Percentiles rank a stretch among this genome's conserved stretches.
These are phyloP conservation scores for Athrips mouffetella DNA, from an alignment of 2,888 invertebrate genomes.

Conservation along the genomic window DNA sequence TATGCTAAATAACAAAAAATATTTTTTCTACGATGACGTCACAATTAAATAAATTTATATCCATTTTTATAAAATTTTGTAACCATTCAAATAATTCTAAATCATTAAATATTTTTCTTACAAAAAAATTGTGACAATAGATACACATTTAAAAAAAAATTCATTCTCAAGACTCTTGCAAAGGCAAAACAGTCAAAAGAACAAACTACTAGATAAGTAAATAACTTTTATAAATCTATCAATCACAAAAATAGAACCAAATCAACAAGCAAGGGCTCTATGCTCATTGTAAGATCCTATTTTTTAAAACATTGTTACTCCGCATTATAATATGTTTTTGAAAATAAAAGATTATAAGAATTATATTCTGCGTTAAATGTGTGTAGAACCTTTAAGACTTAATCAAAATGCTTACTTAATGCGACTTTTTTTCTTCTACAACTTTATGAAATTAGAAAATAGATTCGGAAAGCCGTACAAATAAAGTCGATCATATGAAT, in stretches of 20 bases:
- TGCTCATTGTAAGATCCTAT: slow-evolving; percentile 55
- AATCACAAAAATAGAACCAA: slow-evolving; percentile 41
- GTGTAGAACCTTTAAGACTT: too few relatives aligned
- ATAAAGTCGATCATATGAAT: too few relatives aligned
- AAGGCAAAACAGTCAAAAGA: neutral
- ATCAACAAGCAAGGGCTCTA: slow-evolving; percentile 66
- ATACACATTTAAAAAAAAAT: neutral
- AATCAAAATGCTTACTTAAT: too few relatives aligned
- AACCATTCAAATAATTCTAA: too few relatives aligned
- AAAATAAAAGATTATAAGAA: slow-evolving; percentile 17
- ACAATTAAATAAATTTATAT: too few relatives aligned
- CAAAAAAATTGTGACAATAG: neutral
- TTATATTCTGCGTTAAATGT: too few relatives aligned
- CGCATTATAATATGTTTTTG: slow-evolving; percentile 35
- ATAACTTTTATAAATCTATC: slow-evolving; percentile 15
- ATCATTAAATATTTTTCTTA: too few relatives aligned
- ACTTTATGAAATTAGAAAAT: too few relatives aligned
- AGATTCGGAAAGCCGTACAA: too few relatives aligned
- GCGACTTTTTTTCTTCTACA: too few relatives aligned
- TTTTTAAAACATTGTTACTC: slow-evolving; percentile 50
- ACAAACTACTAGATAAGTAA: slow-evolving; percentile 14
- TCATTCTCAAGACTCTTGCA: neutral
- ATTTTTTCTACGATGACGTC: slow-evolving; percentile 19
- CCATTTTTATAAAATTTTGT: too few relatives aligned
- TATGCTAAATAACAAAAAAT: slow-evolving; percentile 39